Base-by-base conservation (phyloP, 1,140 invertebrate genomes). In the Lepidotrigona ventralis region DNA sequence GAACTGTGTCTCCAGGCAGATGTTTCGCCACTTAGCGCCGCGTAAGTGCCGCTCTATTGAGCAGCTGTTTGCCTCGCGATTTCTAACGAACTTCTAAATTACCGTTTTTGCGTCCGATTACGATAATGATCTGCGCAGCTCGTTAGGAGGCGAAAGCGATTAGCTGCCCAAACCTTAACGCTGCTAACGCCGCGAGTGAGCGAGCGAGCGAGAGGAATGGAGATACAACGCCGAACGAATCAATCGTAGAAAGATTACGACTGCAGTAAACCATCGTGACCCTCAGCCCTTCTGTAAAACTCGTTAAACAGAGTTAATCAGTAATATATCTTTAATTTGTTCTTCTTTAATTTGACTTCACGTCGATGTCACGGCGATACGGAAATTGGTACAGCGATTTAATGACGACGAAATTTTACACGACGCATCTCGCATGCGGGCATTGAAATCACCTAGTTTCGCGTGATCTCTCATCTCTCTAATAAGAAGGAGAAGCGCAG, bases 21-120 rank as follows among this genome's bases (percentile, higher is more conserved):
- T 83, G 81, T 83, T 69, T 58, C 26, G 54, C 39, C 69, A 12
- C 53, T 69, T 51, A 39, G n/a, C 46, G 53, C 51, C 39, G 56
- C 19, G 2, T 29, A 53, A 83, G 66, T 29, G 74, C 51, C 11
- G 23, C 64, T 68, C 39, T 58, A 69, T 74, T 39, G 21, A 54
- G 75, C 81, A 83, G 81, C 81, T 83, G 81, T 56, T 17, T 17
- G 29, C 53, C 63, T 70, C 64, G 72, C 72, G 26, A 70, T 58
- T 79, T 83, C 81, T 83, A 83, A 83, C 68, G 76, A 83, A 79
- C 76, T 71, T 71, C 81, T 71, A 79, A 79, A 83, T 83, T 83
- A 79, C 68, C 33, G 81, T 78, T 78, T 70, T 70, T 64, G 68
- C 76, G 21, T 54, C 54, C 72, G 56, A 71, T 71, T 63, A 72